These are phyloP conservation scores for Polydrusus tereticollis DNA, from an alignment of 2,888 invertebrate genomes.

Conservation along the genomic window DNA sequence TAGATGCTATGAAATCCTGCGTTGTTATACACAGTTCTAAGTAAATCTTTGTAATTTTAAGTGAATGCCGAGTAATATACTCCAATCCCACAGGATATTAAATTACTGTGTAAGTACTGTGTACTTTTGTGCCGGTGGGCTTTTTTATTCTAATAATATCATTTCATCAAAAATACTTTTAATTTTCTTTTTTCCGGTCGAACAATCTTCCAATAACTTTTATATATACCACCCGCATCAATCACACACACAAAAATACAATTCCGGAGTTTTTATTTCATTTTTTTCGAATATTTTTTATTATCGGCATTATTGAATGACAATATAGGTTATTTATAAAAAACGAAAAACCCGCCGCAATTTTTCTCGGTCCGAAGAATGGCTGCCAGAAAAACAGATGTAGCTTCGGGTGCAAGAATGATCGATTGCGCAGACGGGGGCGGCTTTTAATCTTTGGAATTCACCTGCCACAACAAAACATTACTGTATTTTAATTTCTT, in stretches of 20 bases:
- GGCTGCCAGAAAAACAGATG: constrained; percentile 6
- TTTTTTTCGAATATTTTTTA: constrained; percentile 2
- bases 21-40: no score
- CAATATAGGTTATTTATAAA: constrained; percentile 8
- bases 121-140: no score
- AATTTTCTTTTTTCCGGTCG: background rate
- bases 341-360: background rate
- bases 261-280: constrained; percentile 7
- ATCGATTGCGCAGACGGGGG: background rate
- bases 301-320: constrained; percentile 5
- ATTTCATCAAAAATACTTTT: background rate
- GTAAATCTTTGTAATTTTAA: no score
- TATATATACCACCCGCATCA: background rate
- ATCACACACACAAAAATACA: background rate
- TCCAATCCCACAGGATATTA: no score
- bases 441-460: background rate
- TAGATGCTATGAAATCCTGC: no score
- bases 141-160: no score
- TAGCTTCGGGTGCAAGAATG: background rate
- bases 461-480: background rate
- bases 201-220: background rate
- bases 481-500: no score
- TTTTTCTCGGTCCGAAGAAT: constrained; percentile 2
- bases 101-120: no score
- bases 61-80: no score